Evolutionary conservation across 2,113 vertebrate genomes (phyloP).

Genomic region (Cyphomyrus plagiostoma): DNA sequence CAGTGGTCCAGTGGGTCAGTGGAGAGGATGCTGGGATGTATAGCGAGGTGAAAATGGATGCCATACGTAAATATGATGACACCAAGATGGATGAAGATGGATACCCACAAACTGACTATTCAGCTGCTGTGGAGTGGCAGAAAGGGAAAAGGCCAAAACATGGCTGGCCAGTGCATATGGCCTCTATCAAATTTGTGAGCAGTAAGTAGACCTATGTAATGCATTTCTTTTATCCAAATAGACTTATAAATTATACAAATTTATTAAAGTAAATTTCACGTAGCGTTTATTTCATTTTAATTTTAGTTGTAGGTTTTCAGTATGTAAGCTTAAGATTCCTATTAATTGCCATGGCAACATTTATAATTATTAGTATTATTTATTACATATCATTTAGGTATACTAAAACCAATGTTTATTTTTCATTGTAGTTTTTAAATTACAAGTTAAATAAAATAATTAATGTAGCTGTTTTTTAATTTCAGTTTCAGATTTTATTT

Average conservation of each 20-base stretch:
- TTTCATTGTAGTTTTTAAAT: too few species aligned
- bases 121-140: slow-evolving; percentile 15
- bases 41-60: too few species aligned
- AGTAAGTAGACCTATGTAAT: slow-evolving; percentile 2
- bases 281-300: not conserved
- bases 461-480: too few species aligned
- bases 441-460: too few species aligned
- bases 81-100: not conserved
- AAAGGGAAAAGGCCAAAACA: slow-evolving; percentile 15
- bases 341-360: not conserved
- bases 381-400: not conserved
- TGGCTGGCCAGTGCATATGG: slow-evolving; percentile 16
- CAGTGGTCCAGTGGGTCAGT: too few species aligned
- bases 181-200: slow-evolving; percentile 19
- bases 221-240: not conserved
- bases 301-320: not conserved
- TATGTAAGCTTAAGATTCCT: not conserved
- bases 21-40: too few species aligned
- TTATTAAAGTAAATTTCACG: not conserved
- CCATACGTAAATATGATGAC: too few species aligned
- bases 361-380: not conserved
- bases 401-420: too few species aligned
- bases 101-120: slow-evolving; percentile 12
- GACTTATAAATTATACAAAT: not conserved
- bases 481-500: too few species aligned